These are phyloP conservation scores for Caenorhabditis doughertyi DNA, from an alignment of 2,888 invertebrate species.

Conservation along the genomic window DNA sequence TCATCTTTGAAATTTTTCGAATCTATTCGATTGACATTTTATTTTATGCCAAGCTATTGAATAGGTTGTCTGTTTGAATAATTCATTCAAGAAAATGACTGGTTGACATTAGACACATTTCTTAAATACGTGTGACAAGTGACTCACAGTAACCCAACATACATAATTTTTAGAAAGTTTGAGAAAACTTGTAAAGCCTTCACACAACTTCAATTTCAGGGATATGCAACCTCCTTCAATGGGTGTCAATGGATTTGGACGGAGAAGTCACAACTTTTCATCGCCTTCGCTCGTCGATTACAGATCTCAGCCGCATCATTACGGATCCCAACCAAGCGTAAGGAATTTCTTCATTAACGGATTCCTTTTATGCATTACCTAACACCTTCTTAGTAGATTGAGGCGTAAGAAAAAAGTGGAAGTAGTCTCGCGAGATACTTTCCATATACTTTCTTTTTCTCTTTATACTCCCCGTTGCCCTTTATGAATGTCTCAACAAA, in stretches of 20 bases:
- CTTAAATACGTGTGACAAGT: too few species aligned
- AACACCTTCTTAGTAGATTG: background rate
- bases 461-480: background rate
- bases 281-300: slow-evolving; percentile 68
- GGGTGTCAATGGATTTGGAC: slow-evolving; percentile 75
- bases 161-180: too few species aligned
- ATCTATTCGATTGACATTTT: too few species aligned
- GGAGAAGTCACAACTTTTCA: slow-evolving; percentile 68
- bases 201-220: slow-evolving; percentile 15
- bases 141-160: too few species aligned
- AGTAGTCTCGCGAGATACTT: background rate
- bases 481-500: slow-evolving; percentile 1
- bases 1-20: too few species aligned
- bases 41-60: too few species aligned
- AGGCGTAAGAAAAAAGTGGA: background rate
- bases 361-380: slow-evolving; percentile 7
- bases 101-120: too few species aligned
- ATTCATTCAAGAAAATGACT: too few species aligned
- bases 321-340: slow-evolving; percentile 65
- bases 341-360: slow-evolving; percentile 42
- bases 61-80: too few species aligned
- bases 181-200: too few species aligned
- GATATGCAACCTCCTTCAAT: slow-evolving; percentile 72
- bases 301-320: slow-evolving; percentile 58
- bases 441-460: background rate